These are phyloP conservation scores for Colistium nudipinnis DNA, from an alignment of 2,113 vertebrate genomes.

Conservation along the genomic window DNA sequence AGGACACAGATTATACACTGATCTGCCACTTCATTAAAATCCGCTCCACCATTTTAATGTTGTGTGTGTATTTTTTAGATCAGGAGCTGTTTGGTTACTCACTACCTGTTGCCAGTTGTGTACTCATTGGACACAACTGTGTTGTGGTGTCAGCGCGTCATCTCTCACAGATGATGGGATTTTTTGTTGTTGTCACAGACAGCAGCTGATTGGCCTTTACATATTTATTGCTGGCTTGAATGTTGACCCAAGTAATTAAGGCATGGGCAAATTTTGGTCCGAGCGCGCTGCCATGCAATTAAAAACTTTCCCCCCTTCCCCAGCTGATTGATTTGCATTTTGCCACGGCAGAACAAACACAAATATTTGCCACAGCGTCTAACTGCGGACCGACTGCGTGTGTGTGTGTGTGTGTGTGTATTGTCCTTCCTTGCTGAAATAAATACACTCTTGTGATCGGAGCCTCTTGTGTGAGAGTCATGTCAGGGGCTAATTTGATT, in stretches of 20 bases:
- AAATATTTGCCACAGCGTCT: not conserved
- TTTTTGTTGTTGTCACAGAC: not conserved
- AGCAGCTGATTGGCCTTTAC: not conserved
- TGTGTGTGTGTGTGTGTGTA: constrained; percentile 15
- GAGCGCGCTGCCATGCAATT: not conserved
- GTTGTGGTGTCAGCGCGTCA: not conserved
- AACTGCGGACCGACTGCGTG: not conserved
- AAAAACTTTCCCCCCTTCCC: not conserved
- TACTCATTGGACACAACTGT: not conserved
- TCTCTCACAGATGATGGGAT: not conserved
- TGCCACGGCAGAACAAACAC: constrained; percentile 6
- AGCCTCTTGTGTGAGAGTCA: constrained; percentile 12
- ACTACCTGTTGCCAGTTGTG: not conserved
- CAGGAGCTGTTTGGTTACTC: too few species aligned
- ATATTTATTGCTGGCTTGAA: not conserved
- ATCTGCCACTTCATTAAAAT: too few species aligned
- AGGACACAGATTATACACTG: too few species aligned
- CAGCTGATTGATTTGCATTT: not conserved
- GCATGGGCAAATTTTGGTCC: not conserved
- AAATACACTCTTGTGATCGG: constrained; percentile 21
- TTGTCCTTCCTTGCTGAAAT: constrained; percentile 33
- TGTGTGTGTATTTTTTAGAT: too few species aligned
- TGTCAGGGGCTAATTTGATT: constrained; percentile 1
- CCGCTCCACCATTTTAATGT: too few species aligned
- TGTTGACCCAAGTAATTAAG: constrained; percentile 25